phyloP scores from a whole-genome alignment of 2,113 vertebrate genomes.

The Notarius quadriscutis region DNA sequence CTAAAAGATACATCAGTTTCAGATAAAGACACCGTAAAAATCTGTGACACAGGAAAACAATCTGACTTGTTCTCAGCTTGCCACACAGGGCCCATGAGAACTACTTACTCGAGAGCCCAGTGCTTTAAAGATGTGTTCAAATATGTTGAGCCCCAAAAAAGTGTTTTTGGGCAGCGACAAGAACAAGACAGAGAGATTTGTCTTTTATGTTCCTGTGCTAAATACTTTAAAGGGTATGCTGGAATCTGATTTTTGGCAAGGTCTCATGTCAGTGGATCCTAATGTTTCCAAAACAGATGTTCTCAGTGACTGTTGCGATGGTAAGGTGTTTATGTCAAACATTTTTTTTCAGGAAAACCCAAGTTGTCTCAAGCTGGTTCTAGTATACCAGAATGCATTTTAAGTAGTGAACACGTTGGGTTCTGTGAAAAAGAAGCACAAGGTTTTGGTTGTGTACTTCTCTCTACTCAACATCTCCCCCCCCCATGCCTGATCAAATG shows the following conservation, averaged over 20 bases:
- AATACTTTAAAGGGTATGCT: conserved; percentile 34
- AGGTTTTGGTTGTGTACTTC: neutral
- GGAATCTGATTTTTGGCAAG: conserved; percentile 16
- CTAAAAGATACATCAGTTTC: neutral
- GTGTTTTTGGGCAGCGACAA: conserved; percentile 25
- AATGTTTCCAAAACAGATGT: conserved; percentile 8
- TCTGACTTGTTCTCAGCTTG: neutral
- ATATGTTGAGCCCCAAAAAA: conserved; percentile 26
- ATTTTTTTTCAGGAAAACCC: conserved; percentile 48
- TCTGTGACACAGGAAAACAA: neutral
- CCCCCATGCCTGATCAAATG: conserved; percentile 37
- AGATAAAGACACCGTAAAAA: neutral
- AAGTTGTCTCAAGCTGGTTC: conserved; percentile 29
- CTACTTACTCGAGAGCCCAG: neutral
- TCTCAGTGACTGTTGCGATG: conserved; percentile 37
- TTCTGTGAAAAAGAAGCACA: neutral
- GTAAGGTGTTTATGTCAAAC: conserved; percentile 37
- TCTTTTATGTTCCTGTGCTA: conserved; percentile 39
- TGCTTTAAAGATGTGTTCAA: conserved; percentile 16
- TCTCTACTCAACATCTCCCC: conserved; percentile 18
- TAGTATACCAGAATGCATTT: conserved; percentile 31
- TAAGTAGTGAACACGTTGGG: neutral
- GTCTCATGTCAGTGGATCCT: neutral
- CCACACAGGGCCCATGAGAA: neutral
- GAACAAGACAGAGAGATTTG: conserved; percentile 23